Evolutionary conservation across 1,140 invertebrate species (phyloP).

Genomic region (Bombus haemorrhoidalis): DNA sequence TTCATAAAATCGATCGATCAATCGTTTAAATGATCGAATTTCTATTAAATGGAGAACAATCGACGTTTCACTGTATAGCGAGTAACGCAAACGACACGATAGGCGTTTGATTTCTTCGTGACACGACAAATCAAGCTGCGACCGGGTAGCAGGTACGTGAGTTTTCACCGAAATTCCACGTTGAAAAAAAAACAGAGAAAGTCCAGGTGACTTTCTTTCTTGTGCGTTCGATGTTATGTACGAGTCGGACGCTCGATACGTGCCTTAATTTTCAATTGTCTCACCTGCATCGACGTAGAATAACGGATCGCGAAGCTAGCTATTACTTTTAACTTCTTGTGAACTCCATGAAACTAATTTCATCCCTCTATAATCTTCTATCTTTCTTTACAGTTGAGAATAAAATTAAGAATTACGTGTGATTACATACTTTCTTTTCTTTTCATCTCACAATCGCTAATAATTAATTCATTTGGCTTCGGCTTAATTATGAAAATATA

Average conservation of each 20-base stretch:
- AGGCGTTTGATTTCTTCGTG: not conserved
- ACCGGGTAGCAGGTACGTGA: not conserved
- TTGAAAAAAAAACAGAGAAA: conserved; percentile 56
- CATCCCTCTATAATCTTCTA: not conserved
- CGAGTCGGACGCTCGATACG: conserved; percentile 36
- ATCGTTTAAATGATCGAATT: not conserved
- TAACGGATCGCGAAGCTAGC: not conserved
- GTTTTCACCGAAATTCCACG: conserved; percentile 61
- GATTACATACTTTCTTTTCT: not conserved
- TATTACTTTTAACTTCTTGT: not conserved
- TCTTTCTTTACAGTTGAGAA: not conserved
- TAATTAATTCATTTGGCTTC: not conserved
- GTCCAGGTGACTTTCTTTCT: conserved; percentile 56
- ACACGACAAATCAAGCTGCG: not conserved
- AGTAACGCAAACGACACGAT: not conserved
- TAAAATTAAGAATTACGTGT: no score
- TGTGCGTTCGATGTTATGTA: conserved; percentile 36
- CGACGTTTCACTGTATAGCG: not conserved
- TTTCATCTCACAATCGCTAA: not conserved
- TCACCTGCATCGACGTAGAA: conserved; percentile 8
- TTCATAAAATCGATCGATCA: not conserved
- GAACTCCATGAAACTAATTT: not conserved
- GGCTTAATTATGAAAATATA: not conserved
- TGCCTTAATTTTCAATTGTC: conserved; percentile 65
- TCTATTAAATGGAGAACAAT: not conserved